Evolutionary conservation across 2,113 vertebrate genomes (phyloP).

Genomic region (Ornithorhynchus anatinus): DNA sequence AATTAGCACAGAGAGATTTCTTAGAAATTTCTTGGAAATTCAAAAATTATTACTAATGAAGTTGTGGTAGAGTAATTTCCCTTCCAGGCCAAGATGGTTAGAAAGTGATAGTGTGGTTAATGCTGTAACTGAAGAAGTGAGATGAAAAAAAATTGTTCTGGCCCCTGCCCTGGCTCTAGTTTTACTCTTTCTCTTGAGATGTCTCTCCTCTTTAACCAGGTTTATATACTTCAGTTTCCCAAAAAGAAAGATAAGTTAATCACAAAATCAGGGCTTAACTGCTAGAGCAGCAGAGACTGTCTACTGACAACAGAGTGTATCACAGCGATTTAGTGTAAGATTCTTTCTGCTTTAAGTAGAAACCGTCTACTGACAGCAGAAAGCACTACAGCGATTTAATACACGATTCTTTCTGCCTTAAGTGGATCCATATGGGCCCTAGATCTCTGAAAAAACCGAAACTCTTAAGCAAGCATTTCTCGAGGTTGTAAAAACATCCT

Average conservation of each 20-base stretch:
- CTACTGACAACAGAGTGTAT: neutral
- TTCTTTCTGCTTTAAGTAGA: neutral
- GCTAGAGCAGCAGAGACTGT: neutral
- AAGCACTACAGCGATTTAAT: neutral
- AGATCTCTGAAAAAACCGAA: neutral
- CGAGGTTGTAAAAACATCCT: neutral
- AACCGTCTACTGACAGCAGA: neutral
- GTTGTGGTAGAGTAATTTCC: slow-evolving; percentile 22
- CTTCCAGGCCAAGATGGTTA: neutral
- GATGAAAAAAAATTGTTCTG: neutral
- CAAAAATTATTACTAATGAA: slow-evolving; percentile 26
- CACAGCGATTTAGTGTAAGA: neutral
- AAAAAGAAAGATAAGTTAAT: neutral
- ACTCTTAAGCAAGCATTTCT: too few relatives aligned
- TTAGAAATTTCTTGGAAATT: slow-evolving; percentile 48
- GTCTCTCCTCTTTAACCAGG: neutral
- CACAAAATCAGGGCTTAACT: neutral
- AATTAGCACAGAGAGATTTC: slow-evolving; percentile 27
- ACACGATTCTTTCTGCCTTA: neutral
- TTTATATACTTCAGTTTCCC: neutral
- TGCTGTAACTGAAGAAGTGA: neutral
- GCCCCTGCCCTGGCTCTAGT: neutral
- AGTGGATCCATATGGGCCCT: neutral
- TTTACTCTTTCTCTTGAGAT: neutral
- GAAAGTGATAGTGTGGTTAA: neutral